Conservation (phyloP, 2,888 invertebrate genomes). For the Nineta flava region DNA sequence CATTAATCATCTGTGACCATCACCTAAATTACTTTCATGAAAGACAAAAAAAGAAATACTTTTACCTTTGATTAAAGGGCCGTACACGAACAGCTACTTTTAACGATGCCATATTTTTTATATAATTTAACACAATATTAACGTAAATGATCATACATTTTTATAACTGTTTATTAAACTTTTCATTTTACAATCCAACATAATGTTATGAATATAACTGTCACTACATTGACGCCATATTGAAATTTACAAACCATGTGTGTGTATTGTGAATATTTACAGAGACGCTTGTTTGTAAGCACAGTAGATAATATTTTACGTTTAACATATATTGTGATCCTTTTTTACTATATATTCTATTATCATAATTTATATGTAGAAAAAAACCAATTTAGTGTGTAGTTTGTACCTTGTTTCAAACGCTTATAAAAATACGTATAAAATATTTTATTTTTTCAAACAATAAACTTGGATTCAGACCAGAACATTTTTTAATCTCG, state of each 20-base stretch:
- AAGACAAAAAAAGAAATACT: conserved; percentile 3
- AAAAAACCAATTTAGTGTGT: background rate
- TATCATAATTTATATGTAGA: too few species aligned
- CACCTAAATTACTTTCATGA: conserved; percentile 3
- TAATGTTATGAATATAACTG: background rate
- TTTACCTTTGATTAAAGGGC: conserved; percentile 76
- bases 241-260: background rate
- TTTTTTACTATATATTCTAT: too few species aligned
- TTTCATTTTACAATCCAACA: background rate
- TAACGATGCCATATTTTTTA: conserved; percentile 67
- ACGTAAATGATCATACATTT: too few species aligned
- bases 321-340: too few species aligned
- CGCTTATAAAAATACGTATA: background rate
- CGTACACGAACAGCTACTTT: conserved; percentile 84
- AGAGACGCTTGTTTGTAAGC: too few species aligned
- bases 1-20: too few species aligned
- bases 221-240: background rate
- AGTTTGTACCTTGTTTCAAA: background rate
- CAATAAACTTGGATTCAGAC: too few species aligned
- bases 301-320: too few species aligned
- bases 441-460: too few species aligned
- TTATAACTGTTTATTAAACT: too few species aligned
- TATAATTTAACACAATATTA: too few species aligned
- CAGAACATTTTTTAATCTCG: background rate
- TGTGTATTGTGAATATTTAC: background rate